Evolutionary conservation across 92 coral and sea anemone species (phyloP), one percentile per base, ranked within the genome.

Genomic region (Porites rus): DNA sequence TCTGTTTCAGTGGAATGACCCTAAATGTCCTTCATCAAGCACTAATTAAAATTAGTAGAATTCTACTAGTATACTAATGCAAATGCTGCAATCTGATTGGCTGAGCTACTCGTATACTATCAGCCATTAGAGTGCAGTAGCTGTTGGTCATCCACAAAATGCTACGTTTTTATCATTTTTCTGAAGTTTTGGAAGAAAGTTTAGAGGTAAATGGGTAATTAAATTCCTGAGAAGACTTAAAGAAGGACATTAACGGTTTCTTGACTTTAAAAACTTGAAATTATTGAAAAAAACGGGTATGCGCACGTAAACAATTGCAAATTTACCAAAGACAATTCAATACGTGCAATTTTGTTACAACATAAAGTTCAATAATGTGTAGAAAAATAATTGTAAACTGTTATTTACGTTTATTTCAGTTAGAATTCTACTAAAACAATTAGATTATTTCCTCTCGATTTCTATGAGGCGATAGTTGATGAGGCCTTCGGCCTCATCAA

Each of bases 391-490:
- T 80, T 38, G 22, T 75, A 80, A 80, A 65, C 63, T 75, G 43
- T 80, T 80, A 38, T 80, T 80, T 79, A 59, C 4, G 54, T 21
- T 8, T 20, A 79, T 4, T 63, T 62, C 14, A 79, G 84, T 61
- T 9, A 79, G 73, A 72, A 72, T 51, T 72, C 53, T 72, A 79
- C 84, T 79, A 79, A 79, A 79, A 38, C 84, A 76, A 76, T 76
- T 76, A 76, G 65, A 38, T 76, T 51, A 76, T 76, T 76, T 65
- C 19, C 81, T 79, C 84, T 63, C 84, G 18, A 79, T 79, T 79
- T 79, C 84, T 79, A 79, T 79, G 84, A 20, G 84, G 74, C 46
- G 73, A 76, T 76, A 76, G 81, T 76, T 76, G 63, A 75, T 24
- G 1, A 24, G 70, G 70, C 51, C 38, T 31, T 31, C 19, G 53